Evolutionary conservation across 2,797 vertebrate genomes (phyloP), one percentile per base, ranked within the genome.

Genomic region (Decapterus maruadsi): DNA sequence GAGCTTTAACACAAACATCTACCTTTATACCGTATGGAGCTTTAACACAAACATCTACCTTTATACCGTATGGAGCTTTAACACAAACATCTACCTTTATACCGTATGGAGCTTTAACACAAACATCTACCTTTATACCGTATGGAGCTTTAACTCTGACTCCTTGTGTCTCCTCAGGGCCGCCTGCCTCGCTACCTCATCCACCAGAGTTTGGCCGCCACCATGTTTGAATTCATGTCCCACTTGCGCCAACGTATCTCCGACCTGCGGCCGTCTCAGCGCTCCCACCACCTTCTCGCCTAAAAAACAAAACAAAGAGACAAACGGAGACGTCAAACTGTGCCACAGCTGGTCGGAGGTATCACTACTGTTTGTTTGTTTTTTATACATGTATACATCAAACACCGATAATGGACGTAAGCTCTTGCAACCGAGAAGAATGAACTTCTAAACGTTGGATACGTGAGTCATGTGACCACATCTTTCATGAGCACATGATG

Each of bases 151-250:
- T 6, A 34, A 76, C 10, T 4, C 9, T 64, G 0, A 0, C 4
- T 19, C n/a, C 60, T 57, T 26, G 3, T 82, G 34, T 78, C 17
- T 68, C 10, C 0, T 61, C 88, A 99, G 98, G 98, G 98, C 43
- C 97, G 94, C 48, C 95, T 99, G 75, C 98, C 98, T 3, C 95
- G 97, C 38, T 99, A 98, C 95, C 96, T 99, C 88, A 97, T 99
- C 94, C 96, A 99, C 90, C 98, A 99, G 94, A 99, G 97, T 89
- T 93, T 99, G 65, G 96, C 97, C 0, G 97, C 97, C 93, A 98
- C 97, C 93, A 99, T 99, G 98, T 98, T 99, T 36, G 98, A 99
- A 66, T 99, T 99, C 82, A 92, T 97, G 93, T 93, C 95, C 70
- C 96, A 98, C 93, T 94, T 99, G 72, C 96, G 98, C 1, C 96